phyloP scores from a whole-genome alignment of 2,888 invertebrate species.

The Tenthredo livida region DNA sequence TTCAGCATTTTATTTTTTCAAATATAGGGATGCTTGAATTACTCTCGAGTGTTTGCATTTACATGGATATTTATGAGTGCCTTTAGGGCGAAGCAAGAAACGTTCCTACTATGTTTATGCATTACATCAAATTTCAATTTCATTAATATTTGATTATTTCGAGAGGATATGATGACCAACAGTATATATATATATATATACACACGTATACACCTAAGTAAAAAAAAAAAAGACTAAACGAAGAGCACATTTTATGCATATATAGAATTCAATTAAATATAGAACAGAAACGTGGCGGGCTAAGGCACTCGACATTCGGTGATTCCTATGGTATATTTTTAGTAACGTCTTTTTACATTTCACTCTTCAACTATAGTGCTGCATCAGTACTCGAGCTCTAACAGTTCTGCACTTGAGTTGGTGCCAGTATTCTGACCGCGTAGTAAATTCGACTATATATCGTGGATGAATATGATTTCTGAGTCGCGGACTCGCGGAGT shows the following conservation, averaged over 20 bases:
- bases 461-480: constrained; percentile 25
- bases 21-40: background rate
- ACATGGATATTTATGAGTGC: constrained; percentile 45
- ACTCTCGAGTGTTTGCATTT: constrained; percentile 32
- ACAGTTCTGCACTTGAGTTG: constrained; percentile 35
- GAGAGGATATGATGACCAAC: background rate
- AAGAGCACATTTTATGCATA: background rate
- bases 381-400: background rate
- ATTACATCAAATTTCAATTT: background rate
- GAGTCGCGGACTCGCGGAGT: background rate
- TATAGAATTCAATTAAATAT: background rate
- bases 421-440: constrained; percentile 46
- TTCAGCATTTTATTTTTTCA: background rate
- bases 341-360: constrained; percentile 37
- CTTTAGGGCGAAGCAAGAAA: background rate
- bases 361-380: background rate
- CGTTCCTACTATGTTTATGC: background rate
- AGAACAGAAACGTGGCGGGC: constrained; percentile 17
- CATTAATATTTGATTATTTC: constrained; percentile 2
- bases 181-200: background rate
- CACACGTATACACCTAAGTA: too few relatives aligned
- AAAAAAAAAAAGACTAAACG: background rate
- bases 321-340: constrained; percentile 27
- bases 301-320: constrained; percentile 6
- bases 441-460: background rate